Evolutionary conservation across 2,888 invertebrate species (phyloP).

Genomic region (Ophion ellenae): DNA sequence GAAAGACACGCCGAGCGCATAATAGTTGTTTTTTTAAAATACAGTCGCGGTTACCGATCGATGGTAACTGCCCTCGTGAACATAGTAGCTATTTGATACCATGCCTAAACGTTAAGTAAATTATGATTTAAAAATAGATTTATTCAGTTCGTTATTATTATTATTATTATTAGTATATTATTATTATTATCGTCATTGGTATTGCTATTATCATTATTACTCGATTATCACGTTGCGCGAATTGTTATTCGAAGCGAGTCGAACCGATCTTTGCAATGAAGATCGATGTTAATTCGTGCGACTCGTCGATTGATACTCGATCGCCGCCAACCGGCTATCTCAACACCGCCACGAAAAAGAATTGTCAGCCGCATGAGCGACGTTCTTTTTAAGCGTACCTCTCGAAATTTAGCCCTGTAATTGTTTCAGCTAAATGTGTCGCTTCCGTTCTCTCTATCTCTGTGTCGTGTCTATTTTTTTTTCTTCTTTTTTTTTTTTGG

Average conservation of each 20-base stretch:
- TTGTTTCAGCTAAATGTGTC: constrained; percentile 30
- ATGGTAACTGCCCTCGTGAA: constrained; percentile 56
- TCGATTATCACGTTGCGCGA: constrained; percentile 59
- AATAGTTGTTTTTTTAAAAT: constrained; percentile 30
- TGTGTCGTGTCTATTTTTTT: not conserved
- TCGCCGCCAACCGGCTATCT: constrained; percentile 81
- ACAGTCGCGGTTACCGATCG: constrained; percentile 58
- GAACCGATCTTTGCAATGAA: constrained; percentile 8
- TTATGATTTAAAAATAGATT: constrained; percentile 69
- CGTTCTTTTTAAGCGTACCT: constrained; percentile 11
- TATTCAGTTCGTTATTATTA: constrained; percentile 52
- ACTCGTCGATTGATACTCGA: constrained; percentile 72
- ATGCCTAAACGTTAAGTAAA: constrained; percentile 72
- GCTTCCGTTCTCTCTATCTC: constrained; percentile 22
- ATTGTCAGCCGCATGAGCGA: constrained; percentile 45
- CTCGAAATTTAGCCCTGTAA: constrained; percentile 24
- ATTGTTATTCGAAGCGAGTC: constrained; percentile 47
- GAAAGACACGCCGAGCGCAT: constrained; percentile 21
- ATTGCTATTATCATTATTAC: constrained; percentile 72
- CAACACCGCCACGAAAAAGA: constrained; percentile 77
- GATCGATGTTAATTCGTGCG: constrained; percentile 9
- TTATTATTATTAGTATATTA: constrained; percentile 69
- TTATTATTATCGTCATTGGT: constrained; percentile 71
- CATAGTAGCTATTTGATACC: constrained; percentile 64
- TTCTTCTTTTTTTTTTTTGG: constrained; percentile 16